phyloP scores from a whole-genome alignment of 2,797 vertebrate species.

The Threskiornis aethiopicus region DNA sequence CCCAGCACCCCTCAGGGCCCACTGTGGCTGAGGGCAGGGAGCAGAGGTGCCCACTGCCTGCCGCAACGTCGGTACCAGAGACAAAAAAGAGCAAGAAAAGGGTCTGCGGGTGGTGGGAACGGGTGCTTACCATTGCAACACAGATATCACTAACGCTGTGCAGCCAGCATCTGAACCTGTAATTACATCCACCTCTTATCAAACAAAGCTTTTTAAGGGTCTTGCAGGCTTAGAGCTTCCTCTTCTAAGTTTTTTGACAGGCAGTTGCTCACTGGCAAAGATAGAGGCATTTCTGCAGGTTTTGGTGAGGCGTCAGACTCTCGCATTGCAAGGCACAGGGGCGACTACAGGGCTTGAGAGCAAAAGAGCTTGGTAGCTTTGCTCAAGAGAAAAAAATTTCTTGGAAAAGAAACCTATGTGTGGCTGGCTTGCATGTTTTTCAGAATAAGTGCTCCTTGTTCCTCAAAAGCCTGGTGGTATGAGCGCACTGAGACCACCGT shows the following conservation, averaged over 20 bases:
- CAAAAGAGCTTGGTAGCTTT: neutral
- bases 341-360: neutral
- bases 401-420: neutral
- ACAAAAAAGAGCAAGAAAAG: neutral
- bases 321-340: neutral
- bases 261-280: neutral
- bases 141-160: neutral
- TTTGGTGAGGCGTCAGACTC: neutral
- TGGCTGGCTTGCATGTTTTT: neutral
- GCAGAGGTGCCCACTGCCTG: neutral
- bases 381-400: neutral
- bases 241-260: neutral
- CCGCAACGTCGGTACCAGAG: rapidly evolving
- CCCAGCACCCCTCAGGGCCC: rapidly evolving
- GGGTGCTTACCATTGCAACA: neutral
- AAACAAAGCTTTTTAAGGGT: neutral
- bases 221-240: neutral
- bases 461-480: neutral
- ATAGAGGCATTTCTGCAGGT: neutral
- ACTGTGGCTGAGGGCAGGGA: rapidly evolving
- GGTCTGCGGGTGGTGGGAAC: neutral
- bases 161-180: neutral
- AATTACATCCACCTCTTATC: neutral
- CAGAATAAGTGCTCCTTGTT: neutral
- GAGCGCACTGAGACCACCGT: rapidly evolving